Evolutionary conservation across 1,140 invertebrate species (phyloP).

Genomic region (Drosophila pachea): DNA sequence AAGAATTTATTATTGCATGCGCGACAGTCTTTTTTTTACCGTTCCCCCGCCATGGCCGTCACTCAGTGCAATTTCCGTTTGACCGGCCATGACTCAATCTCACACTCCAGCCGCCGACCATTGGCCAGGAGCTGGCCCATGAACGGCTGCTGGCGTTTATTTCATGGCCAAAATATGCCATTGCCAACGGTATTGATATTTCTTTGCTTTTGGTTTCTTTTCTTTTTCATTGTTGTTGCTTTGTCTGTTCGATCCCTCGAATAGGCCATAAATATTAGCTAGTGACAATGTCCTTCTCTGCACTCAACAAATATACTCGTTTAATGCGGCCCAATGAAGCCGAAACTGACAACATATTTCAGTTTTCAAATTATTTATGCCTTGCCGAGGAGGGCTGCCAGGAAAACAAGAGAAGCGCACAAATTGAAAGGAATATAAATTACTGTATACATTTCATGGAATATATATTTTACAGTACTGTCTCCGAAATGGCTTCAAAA

Average conservation of each 20-base stretch:
- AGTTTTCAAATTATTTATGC: constrained; percentile 15
- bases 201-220: constrained; percentile 1
- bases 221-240: neutral
- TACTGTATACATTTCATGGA: too few relatives aligned
- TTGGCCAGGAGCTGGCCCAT: neutral
- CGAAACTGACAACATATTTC: constrained; percentile 35
- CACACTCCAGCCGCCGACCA: neutral
- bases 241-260: neutral
- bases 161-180: neutral
- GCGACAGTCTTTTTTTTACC: neutral
- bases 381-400: constrained; percentile 14
- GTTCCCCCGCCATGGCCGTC: neutral
- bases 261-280: constrained; percentile 40
- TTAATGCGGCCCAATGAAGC: constrained; percentile 33
- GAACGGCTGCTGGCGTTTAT: neutral
- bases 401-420: too few relatives aligned
- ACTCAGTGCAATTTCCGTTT: constrained; percentile 22
- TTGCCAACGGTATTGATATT: constrained; percentile 20
- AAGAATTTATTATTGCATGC: constrained; percentile 18
- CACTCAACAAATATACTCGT: constrained; percentile 8
- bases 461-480: too few relatives aligned
- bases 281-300: constrained; percentile 30
- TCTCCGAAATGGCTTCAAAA: too few relatives aligned
- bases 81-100: constrained; percentile 1
- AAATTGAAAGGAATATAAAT: too few relatives aligned